Percentiles rank a stretch among this genome's conserved stretches.
Conservation (phyloP, 2,888 invertebrate species). For the Meloe dianella region DNA sequence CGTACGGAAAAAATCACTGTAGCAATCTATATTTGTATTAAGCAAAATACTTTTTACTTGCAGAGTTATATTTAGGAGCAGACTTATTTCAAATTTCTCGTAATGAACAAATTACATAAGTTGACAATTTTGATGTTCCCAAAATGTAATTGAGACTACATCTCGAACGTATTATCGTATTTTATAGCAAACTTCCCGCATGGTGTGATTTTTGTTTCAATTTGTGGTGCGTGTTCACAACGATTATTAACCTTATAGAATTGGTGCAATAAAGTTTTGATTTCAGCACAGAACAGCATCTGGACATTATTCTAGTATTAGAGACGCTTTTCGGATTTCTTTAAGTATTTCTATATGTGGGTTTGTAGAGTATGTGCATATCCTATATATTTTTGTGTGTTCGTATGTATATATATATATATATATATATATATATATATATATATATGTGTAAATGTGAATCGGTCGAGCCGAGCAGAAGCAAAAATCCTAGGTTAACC, state of each 20-base stretch:
- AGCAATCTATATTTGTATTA: too few relatives aligned
- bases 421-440: neutral
- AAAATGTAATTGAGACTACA: neutral
- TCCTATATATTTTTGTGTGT: too few relatives aligned
- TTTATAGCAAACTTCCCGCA: neutral
- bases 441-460: constrained; percentile 10
- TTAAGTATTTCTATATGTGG: neutral
- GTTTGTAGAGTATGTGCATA: neutral
- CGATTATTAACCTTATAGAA: neutral
- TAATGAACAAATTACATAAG: too few relatives aligned
- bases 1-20: too few relatives aligned
- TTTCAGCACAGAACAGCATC: constrained; percentile 3
- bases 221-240: neutral
- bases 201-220: neutral
- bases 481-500: constrained; percentile 50
- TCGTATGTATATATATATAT: too few relatives aligned
- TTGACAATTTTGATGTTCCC: too few relatives aligned
- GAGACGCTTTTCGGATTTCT: neutral
- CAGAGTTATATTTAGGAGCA: too few relatives aligned
- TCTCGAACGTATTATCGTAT: neutral
- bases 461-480: constrained; percentile 40
- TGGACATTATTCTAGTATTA: neutral
- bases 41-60: too few relatives aligned
- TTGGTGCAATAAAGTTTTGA: neutral
- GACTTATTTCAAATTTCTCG: too few relatives aligned